Evolutionary conservation across 2,888 invertebrate species (phyloP).

Genomic region (Dynastes tityus): DNA sequence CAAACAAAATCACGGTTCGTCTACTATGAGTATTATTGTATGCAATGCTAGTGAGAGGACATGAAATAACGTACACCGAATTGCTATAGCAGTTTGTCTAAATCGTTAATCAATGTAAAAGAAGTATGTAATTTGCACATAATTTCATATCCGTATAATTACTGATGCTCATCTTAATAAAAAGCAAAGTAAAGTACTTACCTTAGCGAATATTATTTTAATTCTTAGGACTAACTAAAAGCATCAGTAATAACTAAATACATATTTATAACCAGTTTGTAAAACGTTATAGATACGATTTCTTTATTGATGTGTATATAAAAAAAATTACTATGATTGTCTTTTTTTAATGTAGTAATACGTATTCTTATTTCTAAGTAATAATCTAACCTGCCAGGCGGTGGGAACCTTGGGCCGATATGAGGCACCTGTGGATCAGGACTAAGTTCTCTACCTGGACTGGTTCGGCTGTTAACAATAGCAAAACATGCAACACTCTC

Average conservation of each 20-base stretch:
- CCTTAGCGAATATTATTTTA: slow-evolving; percentile 4
- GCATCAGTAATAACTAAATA: slow-evolving; percentile 23
- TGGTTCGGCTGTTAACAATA: slow-evolving; percentile 83
- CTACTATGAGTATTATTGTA: slow-evolving; percentile 28
- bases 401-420: slow-evolving; percentile 92
- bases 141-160: slow-evolving; percentile 26
- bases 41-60: slow-evolving; percentile 32
- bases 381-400: slow-evolving; percentile 81
- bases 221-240: slow-evolving; percentile 23
- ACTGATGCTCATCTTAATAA: slow-evolving; percentile 32
- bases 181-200: slow-evolving; percentile 10
- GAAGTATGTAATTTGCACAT: not conserved
- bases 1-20: slow-evolving; percentile 4
- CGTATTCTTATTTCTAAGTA: slow-evolving; percentile 33
- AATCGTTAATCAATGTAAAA: too few relatives aligned
- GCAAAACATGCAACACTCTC: slow-evolving; percentile 70
- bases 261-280: too few relatives aligned
- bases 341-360: not conserved
- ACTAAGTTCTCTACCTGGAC: slow-evolving; percentile 87
- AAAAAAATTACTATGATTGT: slow-evolving; percentile 2
- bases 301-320: too few relatives aligned
- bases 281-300: too few relatives aligned
- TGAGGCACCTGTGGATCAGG: slow-evolving; percentile 90
- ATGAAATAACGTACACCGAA: slow-evolving; percentile 32
- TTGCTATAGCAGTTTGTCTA: not conserved